Base-by-base conservation (phyloP, 2,888 invertebrate genomes). In the Melinopterus prodromus region DNA sequence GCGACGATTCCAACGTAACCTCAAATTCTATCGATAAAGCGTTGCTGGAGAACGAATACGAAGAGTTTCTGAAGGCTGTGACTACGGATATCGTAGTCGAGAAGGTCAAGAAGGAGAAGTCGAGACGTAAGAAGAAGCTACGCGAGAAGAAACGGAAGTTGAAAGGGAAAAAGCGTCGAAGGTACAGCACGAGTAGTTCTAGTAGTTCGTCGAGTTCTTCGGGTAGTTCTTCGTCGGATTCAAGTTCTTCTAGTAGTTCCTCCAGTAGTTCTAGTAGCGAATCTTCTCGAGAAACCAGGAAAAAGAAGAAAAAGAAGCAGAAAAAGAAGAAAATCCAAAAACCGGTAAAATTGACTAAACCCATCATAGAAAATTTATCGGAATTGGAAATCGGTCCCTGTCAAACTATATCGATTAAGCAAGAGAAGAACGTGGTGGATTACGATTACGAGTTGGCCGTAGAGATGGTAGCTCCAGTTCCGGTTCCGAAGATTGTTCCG, bases 11-110 rank as follows among this genome's bases (percentile, higher is more conserved):
- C 15, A 9, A 70, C 38, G 26, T 69, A 12, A 74, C 74, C 12
- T 9, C 53, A 6, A 69, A 70, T 36, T 37, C 35, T 0, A 70
- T 53, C 7, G 76, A 77, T 7, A 81, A 81, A 71, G 75, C 77
- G 5, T 71, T 80, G 12, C 71, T 89, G 14, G 89, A 89, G 82
- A 87, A 87, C 77, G 92, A 92, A 84, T 92, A 92, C 82, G 92
- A 92, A 84, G 91, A 92, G 84, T 92, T 92, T 82, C 90, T 92
- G 88, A 92, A 92, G 85, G 91, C 91, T 83, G 90, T 92, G 2
- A 89, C 88, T 77, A 87, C 87, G 35, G 88, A 89, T 85, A 76
- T 82, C 83, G 79, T 74, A 12, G 37, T 74, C 2, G 82, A 78
- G 15, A 80, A 79, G 16, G 69, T 79, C 71, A 80, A 71, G 9